phyloP scores from a whole-genome alignment of 2,888 invertebrate species.

The Anagyrus pseudococci region DNA sequence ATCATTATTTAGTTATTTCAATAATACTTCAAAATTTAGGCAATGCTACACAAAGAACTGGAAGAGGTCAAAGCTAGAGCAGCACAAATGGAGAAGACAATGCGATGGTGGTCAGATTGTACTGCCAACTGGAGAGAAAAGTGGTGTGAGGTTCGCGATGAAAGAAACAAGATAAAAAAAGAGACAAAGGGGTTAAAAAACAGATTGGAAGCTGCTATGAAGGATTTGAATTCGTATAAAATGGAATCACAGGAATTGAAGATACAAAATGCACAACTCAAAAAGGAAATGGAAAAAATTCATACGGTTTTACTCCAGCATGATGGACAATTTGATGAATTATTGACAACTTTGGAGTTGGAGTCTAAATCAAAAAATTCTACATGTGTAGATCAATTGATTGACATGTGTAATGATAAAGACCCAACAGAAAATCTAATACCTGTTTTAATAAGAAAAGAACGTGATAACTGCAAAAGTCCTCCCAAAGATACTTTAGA shows the following conservation, averaged over 20 bases:
- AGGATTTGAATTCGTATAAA: constrained; percentile 77
- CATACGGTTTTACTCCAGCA: constrained; percentile 72
- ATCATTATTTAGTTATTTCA: too few relatives aligned
- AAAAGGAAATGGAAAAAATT: constrained; percentile 83
- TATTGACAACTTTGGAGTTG: constrained; percentile 55
- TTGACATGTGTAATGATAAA: constrained; percentile 52
- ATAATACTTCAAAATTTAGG: constrained; percentile 54
- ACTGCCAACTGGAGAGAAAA: constrained; percentile 96
- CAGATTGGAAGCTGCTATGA: constrained; percentile 79
- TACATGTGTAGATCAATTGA: constrained; percentile 50
- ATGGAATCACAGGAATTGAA: constrained; percentile 82
- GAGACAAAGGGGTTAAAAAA: constrained; percentile 83
- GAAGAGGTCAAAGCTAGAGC: constrained; percentile 94
- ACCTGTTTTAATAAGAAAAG: constrained; percentile 30
- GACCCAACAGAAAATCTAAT: constrained; percentile 38
- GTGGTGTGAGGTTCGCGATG: constrained; percentile 93
- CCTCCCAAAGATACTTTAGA: constrained; percentile 38
- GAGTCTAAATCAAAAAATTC: constrained; percentile 54
- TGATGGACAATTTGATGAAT: constrained; percentile 72
- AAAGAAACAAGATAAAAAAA: constrained; percentile 91
- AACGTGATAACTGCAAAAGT: constrained; percentile 38
- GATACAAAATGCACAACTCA: constrained; percentile 76
- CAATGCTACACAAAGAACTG: constrained; percentile 78
- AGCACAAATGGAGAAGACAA: constrained; percentile 99
- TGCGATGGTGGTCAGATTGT: constrained; percentile 99